These are phyloP conservation scores for Tetrax tetrax DNA, from an alignment of 2,113 vertebrate species.

Conservation along the genomic window DNA sequence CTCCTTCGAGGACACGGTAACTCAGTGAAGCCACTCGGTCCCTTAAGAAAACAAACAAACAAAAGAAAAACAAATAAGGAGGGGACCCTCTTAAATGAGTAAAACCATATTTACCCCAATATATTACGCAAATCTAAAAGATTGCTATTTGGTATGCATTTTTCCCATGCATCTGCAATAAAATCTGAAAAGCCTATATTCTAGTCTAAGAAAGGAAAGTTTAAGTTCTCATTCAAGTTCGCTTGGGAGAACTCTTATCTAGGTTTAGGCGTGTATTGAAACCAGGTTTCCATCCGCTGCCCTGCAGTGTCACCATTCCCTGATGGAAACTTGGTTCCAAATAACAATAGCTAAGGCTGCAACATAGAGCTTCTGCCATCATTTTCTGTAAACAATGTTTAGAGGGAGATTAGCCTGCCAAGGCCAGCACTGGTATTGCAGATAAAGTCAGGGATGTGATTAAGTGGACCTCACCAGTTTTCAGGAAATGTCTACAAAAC, in stretches of 20 bases:
- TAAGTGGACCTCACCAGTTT: neutral
- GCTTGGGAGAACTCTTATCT: neutral
- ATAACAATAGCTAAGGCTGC: neutral
- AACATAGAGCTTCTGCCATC: neutral
- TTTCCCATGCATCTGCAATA: neutral
- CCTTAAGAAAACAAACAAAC: constrained; percentile 68
- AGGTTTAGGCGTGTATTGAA: neutral
- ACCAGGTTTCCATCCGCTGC: neutral
- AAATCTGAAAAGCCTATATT: neutral
- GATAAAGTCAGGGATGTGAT: neutral
- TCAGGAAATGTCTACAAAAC: too few species aligned
- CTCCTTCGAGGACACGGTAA: constrained; percentile 83
- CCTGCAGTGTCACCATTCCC: neutral
- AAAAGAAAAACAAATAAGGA: neutral
- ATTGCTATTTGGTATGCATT: neutral
- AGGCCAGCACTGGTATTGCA: neutral
- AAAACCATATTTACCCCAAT: neutral
- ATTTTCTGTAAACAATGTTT: neutral
- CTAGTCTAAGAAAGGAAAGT: neutral
- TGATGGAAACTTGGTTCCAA: neutral
- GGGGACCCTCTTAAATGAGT: neutral
- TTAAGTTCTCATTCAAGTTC: neutral
- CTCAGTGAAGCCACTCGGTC: constrained; percentile 82
- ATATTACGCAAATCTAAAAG: neutral
- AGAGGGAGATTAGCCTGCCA: neutral